Evolutionary conservation across 1,140 invertebrate species (phyloP).

Genomic region (Eriosoma lanigerum): DNA sequence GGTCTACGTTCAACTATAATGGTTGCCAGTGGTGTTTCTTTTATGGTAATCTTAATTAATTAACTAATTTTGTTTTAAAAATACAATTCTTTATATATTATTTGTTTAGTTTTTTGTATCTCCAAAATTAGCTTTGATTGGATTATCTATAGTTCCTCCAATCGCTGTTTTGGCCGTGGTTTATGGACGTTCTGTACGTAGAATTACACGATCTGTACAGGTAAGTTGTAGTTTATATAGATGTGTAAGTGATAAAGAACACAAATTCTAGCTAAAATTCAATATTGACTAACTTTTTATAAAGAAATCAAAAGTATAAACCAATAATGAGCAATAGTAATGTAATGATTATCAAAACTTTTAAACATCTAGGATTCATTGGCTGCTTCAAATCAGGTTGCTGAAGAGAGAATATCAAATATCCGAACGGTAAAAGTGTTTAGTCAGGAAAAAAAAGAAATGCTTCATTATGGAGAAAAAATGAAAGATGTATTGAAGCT

Average conservation of each 20-base stretch:
- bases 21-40: constrained; percentile 79
- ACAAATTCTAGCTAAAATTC: too few relatives aligned
- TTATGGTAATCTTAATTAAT: constrained; percentile 76
- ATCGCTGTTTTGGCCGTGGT: constrained; percentile 82
- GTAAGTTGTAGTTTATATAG: constrained; percentile 54
- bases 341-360: too few relatives aligned
- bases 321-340: too few relatives aligned
- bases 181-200: constrained; percentile 85
- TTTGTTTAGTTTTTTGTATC: constrained; percentile 81
- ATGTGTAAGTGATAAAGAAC: too few relatives aligned
- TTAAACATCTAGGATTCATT: constrained; percentile 71
- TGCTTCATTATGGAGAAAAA: constrained; percentile 68
- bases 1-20: constrained; percentile 84
- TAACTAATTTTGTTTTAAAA: background rate
- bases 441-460: constrained; percentile 81
- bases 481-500: constrained; percentile 76
- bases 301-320: too few relatives aligned
- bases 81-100: constrained; percentile 57
- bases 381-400: constrained; percentile 79
- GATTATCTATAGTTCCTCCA: constrained; percentile 84
- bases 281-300: too few relatives aligned
- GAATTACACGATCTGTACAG: constrained; percentile 78
- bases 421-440: constrained; percentile 93
- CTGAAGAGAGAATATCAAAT: constrained; percentile 91
- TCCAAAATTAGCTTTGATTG: constrained; percentile 79